A percentile compares a stretch with the other conserved stretches of the same genome.
phyloP scores from a whole-genome alignment of 2,888 invertebrate species.

The Xestia xanthographa region DNA sequence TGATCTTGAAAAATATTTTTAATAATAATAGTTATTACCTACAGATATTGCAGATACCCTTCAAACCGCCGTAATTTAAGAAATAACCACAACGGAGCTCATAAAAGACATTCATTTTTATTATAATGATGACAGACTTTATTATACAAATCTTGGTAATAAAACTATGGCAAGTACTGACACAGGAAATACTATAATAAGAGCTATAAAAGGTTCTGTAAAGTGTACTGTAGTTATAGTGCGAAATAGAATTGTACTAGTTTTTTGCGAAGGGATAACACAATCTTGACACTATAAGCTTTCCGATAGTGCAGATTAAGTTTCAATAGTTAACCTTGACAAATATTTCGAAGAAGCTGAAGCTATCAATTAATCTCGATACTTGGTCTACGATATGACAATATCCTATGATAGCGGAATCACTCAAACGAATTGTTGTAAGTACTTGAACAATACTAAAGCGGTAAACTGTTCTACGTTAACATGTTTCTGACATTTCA shows the following conservation, averaged over 20 bases:
- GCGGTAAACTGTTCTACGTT: neutral
- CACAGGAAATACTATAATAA: conserved; percentile 31
- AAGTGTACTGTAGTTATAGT: neutral
- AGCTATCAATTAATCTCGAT: neutral
- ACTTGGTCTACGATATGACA: conserved; percentile 11
- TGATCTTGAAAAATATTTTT: neutral
- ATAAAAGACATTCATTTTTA: conserved; percentile 15
- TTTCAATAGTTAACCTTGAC: neutral
- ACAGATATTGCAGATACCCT: neutral
- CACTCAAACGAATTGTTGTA: conserved; percentile 2
- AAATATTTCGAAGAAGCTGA: neutral
- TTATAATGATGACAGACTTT: conserved; percentile 14
- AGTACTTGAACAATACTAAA: conserved; percentile 18
- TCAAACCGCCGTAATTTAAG: neutral
- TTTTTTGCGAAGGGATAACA: neutral
- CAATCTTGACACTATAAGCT: conserved; percentile 32
- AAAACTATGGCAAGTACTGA: conserved; percentile 15
- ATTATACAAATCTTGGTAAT: conserved; percentile 35
- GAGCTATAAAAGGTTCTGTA: conserved; percentile 2
- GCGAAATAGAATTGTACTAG: neutral
- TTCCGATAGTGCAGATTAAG: conserved; percentile 1
- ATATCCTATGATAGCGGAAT: conserved; percentile 17
- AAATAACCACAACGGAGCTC: conserved; percentile 13
- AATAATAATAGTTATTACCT: neutral
- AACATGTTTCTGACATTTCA: neutral